These are phyloP conservation scores for Agelas oroides DNA, from an alignment of 37 sponge, comb jelly and placozoan genomes.

Conservation along the genomic window DNA sequence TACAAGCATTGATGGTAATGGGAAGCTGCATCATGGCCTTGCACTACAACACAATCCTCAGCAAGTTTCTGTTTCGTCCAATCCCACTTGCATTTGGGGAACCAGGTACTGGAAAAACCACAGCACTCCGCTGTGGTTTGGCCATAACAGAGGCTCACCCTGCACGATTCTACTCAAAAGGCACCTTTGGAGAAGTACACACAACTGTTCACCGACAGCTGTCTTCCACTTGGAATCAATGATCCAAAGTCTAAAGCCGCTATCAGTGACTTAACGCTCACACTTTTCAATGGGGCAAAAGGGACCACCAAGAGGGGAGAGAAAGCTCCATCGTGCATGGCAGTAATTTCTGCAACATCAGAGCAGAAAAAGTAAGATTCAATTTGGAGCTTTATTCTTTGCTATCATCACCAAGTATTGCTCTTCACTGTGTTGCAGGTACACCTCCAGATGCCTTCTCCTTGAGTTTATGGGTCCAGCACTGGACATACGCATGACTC, in stretches of 20 bases:
- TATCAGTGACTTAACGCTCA: neutral
- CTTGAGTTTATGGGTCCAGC: slow-evolving; percentile 1
- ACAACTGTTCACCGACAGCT: neutral
- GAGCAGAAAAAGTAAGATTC: neutral
- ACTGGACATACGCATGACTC: neutral
- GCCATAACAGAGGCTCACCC: neutral
- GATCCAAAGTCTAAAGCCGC: neutral
- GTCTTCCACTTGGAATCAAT: neutral
- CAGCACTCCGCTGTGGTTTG: slow-evolving; percentile 7
- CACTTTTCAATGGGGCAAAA: slow-evolving; percentile 12
- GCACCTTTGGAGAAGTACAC: neutral
- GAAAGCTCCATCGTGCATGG: slow-evolving; percentile 1
- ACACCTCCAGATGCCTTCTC: slow-evolving; percentile 1
- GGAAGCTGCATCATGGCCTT: slow-evolving; percentile 8
- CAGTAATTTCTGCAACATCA: neutral
- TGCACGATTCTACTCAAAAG: no score
- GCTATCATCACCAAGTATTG: neutral
- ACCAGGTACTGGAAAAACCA: slow-evolving; percentile 23
- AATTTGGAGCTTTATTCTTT: neutral
- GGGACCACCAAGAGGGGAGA: neutral
- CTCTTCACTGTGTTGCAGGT: neutral
- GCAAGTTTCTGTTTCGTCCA: neutral
- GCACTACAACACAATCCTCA: slow-evolving; percentile 7
- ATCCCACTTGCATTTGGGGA: neutral
- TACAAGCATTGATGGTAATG: neutral